These are phyloP conservation scores for Halictus quadricinctus DNA, from an alignment of 2,888 invertebrate genomes.

Conservation along the genomic window DNA sequence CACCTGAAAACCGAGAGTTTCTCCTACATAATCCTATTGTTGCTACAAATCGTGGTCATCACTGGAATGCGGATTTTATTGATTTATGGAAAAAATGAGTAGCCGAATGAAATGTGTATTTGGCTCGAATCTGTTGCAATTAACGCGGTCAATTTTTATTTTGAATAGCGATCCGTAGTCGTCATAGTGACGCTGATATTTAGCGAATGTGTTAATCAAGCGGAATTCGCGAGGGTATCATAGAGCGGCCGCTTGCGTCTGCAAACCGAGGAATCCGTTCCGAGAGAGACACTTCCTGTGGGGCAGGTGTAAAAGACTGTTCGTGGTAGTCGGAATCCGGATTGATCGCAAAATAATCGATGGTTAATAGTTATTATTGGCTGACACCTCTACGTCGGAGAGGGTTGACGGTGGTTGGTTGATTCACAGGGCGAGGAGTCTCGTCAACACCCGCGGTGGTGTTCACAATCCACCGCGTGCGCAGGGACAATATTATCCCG, in stretches of 20 bases:
- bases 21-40: too few relatives aligned
- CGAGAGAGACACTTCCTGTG: neutral
- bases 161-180: neutral
- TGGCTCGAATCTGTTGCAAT: neutral
- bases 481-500: slow-evolving; percentile 54
- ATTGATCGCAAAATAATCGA: slow-evolving; percentile 9
- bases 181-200: too few relatives aligned
- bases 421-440: neutral
- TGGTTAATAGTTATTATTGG: neutral
- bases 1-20: too few relatives aligned
- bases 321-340: neutral
- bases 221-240: neutral
- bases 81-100: too few relatives aligned
- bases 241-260: neutral
- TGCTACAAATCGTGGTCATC: too few relatives aligned
- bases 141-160: neutral
- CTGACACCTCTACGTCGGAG: neutral
- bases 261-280: neutral
- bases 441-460: slow-evolving; percentile 6
- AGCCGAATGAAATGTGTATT: too few relatives aligned
- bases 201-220: neutral
- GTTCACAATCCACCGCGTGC: neutral
- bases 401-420: slow-evolving; percentile 1
- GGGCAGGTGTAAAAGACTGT: neutral
- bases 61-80: too few relatives aligned